Percentiles rank a stretch among this genome's conserved stretches.
Conservation (phyloP, 2,113 vertebrate species). For the Empidonax traillii region DNA sequence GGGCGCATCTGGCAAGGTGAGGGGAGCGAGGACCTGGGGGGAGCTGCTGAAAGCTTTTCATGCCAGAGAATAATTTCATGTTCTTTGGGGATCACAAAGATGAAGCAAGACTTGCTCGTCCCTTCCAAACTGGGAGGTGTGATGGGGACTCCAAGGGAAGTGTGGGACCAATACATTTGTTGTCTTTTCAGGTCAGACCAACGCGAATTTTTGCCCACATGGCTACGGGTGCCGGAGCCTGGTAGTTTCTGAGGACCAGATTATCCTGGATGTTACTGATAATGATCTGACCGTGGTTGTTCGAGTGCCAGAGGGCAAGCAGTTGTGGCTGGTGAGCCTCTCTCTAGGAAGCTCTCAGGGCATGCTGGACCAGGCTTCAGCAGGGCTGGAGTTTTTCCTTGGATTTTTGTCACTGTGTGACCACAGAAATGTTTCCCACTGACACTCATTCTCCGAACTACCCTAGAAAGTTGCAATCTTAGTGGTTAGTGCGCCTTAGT, state of each 20-base stretch:
- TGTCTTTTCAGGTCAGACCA: conserved; percentile 82
- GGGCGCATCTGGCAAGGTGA: conserved; percentile 94
- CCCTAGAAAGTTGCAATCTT: background rate
- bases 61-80: background rate
- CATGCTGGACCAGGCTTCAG: background rate
- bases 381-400: background rate
- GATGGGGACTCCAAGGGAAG: background rate
- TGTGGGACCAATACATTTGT: background rate
- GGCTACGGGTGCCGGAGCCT: conserved; percentile 88
- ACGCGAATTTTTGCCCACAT: conserved; percentile 90
- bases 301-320: conserved; percentile 83
- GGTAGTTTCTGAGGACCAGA: conserved; percentile 85
- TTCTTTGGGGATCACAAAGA: background rate
- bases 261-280: conserved; percentile 89
- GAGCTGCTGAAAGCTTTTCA: background rate
- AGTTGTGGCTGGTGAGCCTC: conserved; percentile 89
- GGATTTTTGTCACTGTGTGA: background rate
- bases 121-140: background rate
- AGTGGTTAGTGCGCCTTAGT: background rate
- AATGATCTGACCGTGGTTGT: conserved; percentile 85
- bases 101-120: fast-evolving
- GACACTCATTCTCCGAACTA: background rate
- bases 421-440: fast-evolving
- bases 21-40: background rate
- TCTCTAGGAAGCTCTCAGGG: background rate